Evolutionary conservation across 2,888 invertebrate species (phyloP), one percentile per base, ranked within the genome.

Genomic region (Sclerodermus sp.): DNA sequence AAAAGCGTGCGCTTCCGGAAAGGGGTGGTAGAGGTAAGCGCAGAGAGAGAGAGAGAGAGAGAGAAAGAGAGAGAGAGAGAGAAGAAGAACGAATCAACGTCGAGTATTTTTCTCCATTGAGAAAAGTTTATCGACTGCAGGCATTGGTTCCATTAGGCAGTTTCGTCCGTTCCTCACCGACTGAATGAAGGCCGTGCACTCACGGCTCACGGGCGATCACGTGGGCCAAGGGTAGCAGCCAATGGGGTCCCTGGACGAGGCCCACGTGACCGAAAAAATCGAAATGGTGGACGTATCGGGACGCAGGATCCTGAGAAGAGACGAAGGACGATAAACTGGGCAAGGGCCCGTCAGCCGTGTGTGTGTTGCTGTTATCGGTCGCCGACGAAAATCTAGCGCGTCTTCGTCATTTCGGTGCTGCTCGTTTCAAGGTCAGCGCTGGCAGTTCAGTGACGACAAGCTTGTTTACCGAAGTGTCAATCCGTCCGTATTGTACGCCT

Each of bases 221-320:
- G 23, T 23, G 8, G 23, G 3, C 23, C 23, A 23, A 23, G 8
- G 23, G 8, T 4, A 36, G 32, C 39, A 37, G 46, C 65, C 60
- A 68, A 65, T 58, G 42, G 41, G 36, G 36, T 34, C 39, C 14
- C 39, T 32, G 37, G 42, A 34, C 45, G 15, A 37, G 44, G 31
- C 41, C 67, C 74, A 74, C 71, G 74, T 74, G 74, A 74, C 59
- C 62, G 58, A 53, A 66, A 71, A 73, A 73, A 71, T 74, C 73
- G 71, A 74, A 73, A 74, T 64, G 74, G 74, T 66, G 74, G 74
- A 71, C 73, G 72, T 73, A 73, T 71, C 68, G 71, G 72, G 73
- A 73, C 69, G 73, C 73, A 73, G 71, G 70, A 71, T 72, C 69
- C 66, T 65, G 70, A 66, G 64, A 64, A 62, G 64, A 68, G 68